Evolutionary conservation across 2,888 invertebrate species (phyloP).

Genomic region (Tanypteryx hageni): DNA sequence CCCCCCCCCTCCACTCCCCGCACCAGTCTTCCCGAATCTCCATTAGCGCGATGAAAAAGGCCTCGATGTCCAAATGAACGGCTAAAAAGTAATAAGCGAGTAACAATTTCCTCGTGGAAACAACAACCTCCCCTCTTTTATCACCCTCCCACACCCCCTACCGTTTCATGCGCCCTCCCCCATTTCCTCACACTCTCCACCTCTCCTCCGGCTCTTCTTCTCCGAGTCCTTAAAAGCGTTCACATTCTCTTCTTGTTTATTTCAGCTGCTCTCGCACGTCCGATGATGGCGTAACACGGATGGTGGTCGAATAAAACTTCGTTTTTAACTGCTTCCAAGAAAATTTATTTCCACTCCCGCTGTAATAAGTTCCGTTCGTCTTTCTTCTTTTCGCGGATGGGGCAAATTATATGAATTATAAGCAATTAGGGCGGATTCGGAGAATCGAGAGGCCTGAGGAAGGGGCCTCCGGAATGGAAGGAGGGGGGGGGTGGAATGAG

Average conservation of each 20-base stretch:
- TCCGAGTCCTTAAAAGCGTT: too few species aligned
- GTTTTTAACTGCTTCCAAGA: neutral
- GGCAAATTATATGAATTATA: constrained; percentile 24
- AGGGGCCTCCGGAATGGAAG: neutral
- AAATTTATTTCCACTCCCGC: neutral
- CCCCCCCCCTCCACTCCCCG: too few species aligned
- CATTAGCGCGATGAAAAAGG: too few species aligned
- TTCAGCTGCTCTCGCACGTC: too few species aligned
- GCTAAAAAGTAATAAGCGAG: neutral
- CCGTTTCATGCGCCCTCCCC: neutral
- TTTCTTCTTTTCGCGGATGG: constrained; percentile 6
- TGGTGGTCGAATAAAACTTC: neutral
- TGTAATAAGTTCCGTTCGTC: neutral
- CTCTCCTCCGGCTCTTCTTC: too few species aligned
- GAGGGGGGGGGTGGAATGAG: too few species aligned
- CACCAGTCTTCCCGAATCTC: too few species aligned
- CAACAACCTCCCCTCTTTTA: constrained; percentile 11
- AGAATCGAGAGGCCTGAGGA: neutral
- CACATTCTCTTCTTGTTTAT: too few species aligned
- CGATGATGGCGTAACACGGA: neutral
- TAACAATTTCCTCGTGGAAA: neutral
- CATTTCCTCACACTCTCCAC: neutral
- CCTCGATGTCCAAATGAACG: neutral
- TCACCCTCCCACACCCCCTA: neutral
- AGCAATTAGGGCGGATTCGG: constrained; percentile 18